Conservation (phyloP, 2,797 vertebrate species). For the Leucoraja ocellata region DNA sequence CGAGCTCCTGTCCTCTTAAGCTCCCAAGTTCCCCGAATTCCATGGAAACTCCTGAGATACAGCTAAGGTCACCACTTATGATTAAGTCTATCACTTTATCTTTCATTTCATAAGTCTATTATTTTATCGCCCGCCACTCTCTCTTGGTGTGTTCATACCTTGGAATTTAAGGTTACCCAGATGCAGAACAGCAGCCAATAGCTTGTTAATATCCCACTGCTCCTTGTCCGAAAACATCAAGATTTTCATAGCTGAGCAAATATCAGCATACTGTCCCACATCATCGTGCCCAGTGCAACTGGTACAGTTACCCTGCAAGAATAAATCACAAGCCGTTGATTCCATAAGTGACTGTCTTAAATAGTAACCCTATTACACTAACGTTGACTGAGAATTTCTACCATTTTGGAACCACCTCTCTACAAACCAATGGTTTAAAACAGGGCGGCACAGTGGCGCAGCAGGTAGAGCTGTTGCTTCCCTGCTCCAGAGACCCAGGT, state of each 20-base stretch:
- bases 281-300: conserved; percentile 77
- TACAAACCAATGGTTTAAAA: background rate
- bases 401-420: background rate
- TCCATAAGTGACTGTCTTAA: background rate
- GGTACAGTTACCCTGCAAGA: conserved; percentile 75
- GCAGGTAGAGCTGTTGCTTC: too few relatives aligned
- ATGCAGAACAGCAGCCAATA: conserved; percentile 85
- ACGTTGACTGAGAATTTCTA: background rate
- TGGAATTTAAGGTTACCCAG: conserved; percentile 80
- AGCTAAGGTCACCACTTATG: background rate
- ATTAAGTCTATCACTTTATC: background rate
- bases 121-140: background rate
- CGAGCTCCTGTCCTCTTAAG: too few relatives aligned
- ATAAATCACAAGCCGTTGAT: background rate
- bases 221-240: conserved; percentile 84
- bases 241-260: conserved; percentile 88
- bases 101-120: too few relatives aligned
- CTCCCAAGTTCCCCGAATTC: background rate
- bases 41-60: background rate
- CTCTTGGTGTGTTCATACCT: conserved; percentile 53
- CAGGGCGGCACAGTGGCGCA: too few relatives aligned
- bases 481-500: too few relatives aligned
- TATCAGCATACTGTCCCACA: conserved; percentile 73
- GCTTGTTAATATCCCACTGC: conserved; percentile 79
- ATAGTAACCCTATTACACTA: background rate